These are phyloP conservation scores for Orientallactaga sibirica DNA, from an alignment of 2,797 vertebrate genomes.

Conservation along the genomic window DNA sequence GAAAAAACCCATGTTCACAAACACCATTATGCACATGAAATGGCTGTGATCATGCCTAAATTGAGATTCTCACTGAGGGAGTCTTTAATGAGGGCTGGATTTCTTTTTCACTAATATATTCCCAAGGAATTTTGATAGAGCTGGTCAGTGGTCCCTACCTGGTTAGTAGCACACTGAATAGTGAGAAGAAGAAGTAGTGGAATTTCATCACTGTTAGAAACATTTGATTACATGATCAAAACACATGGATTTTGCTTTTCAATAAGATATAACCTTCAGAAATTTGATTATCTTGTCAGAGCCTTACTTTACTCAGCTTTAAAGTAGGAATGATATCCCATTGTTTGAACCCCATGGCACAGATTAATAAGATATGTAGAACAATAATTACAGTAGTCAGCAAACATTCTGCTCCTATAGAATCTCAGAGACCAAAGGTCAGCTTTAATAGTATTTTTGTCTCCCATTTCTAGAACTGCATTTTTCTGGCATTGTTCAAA, in stretches of 20 bases:
- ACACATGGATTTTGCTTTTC: background rate
- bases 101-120: background rate
- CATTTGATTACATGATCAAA: background rate
- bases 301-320: background rate
- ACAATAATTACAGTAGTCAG: background rate
- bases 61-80: background rate
- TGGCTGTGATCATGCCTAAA: background rate
- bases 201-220: background rate
- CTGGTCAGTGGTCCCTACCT: background rate
- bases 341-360: background rate
- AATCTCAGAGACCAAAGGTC: background rate
- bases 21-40: background rate
- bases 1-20: background rate
- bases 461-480: background rate
- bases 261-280: background rate
- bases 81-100: background rate
- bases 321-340: background rate
- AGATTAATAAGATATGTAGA: background rate
- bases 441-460: background rate
- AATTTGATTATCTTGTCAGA: background rate
- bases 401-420: background rate
- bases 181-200: background rate
- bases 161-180: background rate
- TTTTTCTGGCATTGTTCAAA: constrained; percentile 41
- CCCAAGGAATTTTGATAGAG: background rate